These are phyloP conservation scores for Oncopeltus fasciatus DNA, from an alignment of 1,140 invertebrate genomes.

Conservation along the genomic window DNA sequence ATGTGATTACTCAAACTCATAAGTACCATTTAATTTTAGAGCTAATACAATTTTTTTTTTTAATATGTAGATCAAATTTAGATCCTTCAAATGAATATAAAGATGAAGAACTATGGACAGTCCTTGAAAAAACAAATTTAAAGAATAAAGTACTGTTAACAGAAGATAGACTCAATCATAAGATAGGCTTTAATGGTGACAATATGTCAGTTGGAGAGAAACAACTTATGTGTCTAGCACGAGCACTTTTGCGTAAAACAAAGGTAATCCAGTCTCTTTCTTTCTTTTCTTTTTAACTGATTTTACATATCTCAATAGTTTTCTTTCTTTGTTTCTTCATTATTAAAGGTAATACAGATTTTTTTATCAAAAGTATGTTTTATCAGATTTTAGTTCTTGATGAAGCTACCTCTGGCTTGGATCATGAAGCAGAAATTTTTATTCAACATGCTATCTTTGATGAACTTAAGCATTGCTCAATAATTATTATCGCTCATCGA, in stretches of 20 bases:
- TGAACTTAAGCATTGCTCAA: slow-evolving; percentile 36
- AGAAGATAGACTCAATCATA: slow-evolving; percentile 51
- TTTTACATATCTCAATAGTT: neutral
- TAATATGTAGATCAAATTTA: slow-evolving; percentile 43
- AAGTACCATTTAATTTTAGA: neutral
- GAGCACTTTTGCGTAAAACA: slow-evolving; percentile 73
- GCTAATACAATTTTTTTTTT: neutral
- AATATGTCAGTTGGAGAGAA: slow-evolving; percentile 70
- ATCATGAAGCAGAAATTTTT: slow-evolving; percentile 33
- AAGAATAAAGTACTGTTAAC: slow-evolving; percentile 40
- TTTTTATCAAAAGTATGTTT: neutral
- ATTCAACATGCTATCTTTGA: slow-evolving; percentile 32
- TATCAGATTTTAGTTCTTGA: slow-evolving; percentile 44
- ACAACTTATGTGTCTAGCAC: slow-evolving; percentile 73
- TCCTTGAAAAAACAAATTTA: slow-evolving; percentile 64
- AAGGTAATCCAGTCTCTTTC: slow-evolving; percentile 38
- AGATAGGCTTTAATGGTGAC: slow-evolving; percentile 44
- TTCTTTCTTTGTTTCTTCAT: neutral
- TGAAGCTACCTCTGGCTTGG: slow-evolving; percentile 50
- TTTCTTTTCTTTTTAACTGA: too few relatives aligned
- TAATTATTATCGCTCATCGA: slow-evolving; percentile 48
- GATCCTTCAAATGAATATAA: slow-evolving; percentile 55
- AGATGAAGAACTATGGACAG: slow-evolving; percentile 63
- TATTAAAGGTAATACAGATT: neutral
- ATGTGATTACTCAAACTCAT: too few relatives aligned